A percentile compares a stretch with the other conserved stretches of the same genome.
These are phyloP conservation scores for Drosophila busckii DNA, from an alignment of 1,140 invertebrate genomes.

Conservation along the genomic window DNA sequence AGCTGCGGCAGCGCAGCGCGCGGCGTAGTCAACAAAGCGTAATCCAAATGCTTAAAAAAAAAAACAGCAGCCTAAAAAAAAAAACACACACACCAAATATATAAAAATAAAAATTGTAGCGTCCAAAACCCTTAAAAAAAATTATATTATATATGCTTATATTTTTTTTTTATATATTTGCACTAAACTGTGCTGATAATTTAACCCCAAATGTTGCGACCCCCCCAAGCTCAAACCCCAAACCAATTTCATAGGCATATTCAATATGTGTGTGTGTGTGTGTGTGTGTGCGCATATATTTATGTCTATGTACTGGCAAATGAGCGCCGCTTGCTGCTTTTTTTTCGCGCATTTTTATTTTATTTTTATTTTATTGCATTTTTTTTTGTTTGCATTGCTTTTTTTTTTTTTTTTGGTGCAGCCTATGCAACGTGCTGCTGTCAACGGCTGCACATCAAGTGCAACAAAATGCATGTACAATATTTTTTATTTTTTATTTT, in stretches of 20 bases:
- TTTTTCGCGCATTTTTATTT: no score
- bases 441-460: constrained; percentile 2
- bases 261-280: constrained; percentile 4
- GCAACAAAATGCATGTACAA: constrained; percentile 12
- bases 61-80: constrained; percentile 11
- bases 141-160: constrained; percentile 54
- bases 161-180: no score
- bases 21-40: constrained; percentile 58
- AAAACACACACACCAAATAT: constrained; percentile 20
- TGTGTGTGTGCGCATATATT: constrained; percentile 1
- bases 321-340: constrained; percentile 40
- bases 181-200: constrained; percentile 2
- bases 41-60: constrained; percentile 54
- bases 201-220: no score
- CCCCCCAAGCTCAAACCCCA: background rate
- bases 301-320: constrained; percentile 44
- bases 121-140: constrained; percentile 76
- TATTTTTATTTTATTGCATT: no score
- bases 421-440: background rate
- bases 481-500: background rate
- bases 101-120: constrained; percentile 53
- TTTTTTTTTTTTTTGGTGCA: no score
- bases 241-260: background rate
- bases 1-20: constrained; percentile 23
- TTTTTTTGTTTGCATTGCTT: no score